A percentile compares a stretch with the other conserved stretches of the same genome.
Evolutionary conservation across 2,888 invertebrate species (phyloP).

Genomic region (Polia nebulosa): DNA sequence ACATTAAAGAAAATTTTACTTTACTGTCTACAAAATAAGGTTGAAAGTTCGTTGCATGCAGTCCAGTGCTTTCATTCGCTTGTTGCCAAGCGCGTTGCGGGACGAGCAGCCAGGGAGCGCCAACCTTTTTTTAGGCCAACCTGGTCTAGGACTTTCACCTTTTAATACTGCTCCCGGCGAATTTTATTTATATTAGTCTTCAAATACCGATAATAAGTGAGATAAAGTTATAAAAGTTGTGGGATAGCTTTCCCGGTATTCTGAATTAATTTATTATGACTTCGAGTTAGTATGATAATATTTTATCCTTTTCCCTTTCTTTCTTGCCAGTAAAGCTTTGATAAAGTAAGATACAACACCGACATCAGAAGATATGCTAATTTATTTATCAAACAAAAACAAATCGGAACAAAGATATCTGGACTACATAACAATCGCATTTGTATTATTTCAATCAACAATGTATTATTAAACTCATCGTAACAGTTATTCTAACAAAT

Average conservation of each 20-base stretch:
- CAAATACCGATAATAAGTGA: constrained; percentile 20
- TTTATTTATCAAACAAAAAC: constrained; percentile 40
- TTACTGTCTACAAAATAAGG: constrained; percentile 20
- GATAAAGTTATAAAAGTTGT: constrained; percentile 15
- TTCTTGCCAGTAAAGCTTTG: constrained; percentile 5
- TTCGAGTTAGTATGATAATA: constrained; percentile 16
- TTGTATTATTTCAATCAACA: constrained; percentile 61
- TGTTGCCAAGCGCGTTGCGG: constrained; percentile 86
- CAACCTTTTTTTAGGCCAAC: constrained; percentile 87
- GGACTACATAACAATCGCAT: constrained; percentile 49
- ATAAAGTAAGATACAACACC: constrained; percentile 30
- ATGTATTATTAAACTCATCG: constrained; percentile 68
- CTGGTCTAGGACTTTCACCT: constrained; percentile 83
- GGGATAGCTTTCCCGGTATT: constrained; percentile 19
- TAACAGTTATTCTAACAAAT: constrained; percentile 80
- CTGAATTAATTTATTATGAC: constrained; percentile 24
- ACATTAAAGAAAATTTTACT: constrained; percentile 53
- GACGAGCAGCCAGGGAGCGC: constrained; percentile 79
- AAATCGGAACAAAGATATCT: constrained; percentile 39
- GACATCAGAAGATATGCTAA: constrained; percentile 28
- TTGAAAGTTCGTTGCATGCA: constrained; percentile 56
- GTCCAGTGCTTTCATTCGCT: constrained; percentile 81
- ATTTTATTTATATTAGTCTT: constrained; percentile 42
- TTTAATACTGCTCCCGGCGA: constrained; percentile 50
- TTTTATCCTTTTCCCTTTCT: background rate